These are phyloP conservation scores for Camponotus vicinus DNA, from an alignment of 1,140 invertebrate genomes.

Conservation along the genomic window DNA sequence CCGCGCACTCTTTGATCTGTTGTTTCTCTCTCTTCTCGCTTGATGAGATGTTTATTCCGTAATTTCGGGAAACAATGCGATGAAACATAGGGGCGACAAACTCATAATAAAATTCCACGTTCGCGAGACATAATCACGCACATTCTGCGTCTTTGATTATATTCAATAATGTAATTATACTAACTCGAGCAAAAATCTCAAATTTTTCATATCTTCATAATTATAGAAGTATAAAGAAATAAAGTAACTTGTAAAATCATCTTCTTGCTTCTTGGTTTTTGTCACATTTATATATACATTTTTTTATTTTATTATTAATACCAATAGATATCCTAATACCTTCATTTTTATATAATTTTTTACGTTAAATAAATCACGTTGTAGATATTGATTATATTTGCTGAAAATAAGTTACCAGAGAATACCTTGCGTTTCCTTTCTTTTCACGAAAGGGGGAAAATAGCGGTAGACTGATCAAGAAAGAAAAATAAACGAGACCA, in stretches of 20 bases:
- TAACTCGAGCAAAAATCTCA: not conserved
- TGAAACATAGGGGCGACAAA: not conserved
- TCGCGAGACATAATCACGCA: conserved; percentile 29
- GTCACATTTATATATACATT: too few relatives aligned
- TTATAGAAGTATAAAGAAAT: not conserved
- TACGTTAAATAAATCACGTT: not conserved
- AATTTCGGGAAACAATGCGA: conserved; percentile 11
- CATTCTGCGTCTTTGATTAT: conserved; percentile 20
- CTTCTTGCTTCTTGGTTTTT: not conserved
- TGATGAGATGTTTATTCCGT: conserved; percentile 31
- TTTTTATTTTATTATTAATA: too few relatives aligned
- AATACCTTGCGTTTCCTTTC: not conserved
- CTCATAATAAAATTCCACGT: conserved; percentile 38
- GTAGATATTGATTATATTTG: not conserved
- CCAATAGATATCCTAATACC: not conserved
- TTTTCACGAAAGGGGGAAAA: conserved; percentile 2
- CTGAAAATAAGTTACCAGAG: not conserved
- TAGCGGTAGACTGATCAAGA: not conserved
- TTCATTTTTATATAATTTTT: not conserved
- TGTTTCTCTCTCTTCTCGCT: not conserved
- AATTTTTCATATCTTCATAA: not conserved
- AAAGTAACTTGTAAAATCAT: not conserved
- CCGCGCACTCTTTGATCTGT: conserved; percentile 19
- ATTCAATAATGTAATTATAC: conserved; percentile 12
- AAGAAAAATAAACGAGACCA: conserved; percentile 37